A percentile compares a stretch with the other conserved stretches of the same genome.
These are phyloP conservation scores for Caenorhabditis tropicalis DNA, from an alignment of 1,140 invertebrate genomes.

Conservation along the genomic window DNA sequence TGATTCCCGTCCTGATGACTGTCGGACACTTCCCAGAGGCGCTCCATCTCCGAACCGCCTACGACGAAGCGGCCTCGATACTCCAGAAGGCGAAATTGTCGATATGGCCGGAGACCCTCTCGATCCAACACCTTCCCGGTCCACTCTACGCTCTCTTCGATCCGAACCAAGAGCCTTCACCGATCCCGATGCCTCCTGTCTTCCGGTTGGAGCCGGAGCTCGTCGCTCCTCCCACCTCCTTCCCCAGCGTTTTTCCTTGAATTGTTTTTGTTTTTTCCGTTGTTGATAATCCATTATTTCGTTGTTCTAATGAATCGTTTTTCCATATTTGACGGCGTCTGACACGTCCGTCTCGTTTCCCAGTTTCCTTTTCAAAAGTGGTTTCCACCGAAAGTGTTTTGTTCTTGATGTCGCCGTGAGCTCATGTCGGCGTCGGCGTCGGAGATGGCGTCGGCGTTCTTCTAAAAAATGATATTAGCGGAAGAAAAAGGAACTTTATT, in stretches of 20 bases:
- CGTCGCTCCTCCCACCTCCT: background rate
- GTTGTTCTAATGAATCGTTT: no score
- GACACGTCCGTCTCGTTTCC: no score
- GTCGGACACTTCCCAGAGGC: background rate
- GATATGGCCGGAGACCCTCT: background rate
- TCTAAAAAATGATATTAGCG: no score
- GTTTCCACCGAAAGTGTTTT: no score
- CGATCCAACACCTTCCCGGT: conserved; percentile 6
- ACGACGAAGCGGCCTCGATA: background rate
- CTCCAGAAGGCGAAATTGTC: background rate
- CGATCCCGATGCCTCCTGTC: conserved; percentile 3
- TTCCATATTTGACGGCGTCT: no score
- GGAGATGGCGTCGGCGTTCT: no score
- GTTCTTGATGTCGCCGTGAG: no score
- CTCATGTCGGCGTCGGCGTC: no score
- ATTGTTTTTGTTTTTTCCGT: background rate
- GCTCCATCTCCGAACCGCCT: background rate
- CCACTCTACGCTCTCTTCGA: conserved; percentile 8
- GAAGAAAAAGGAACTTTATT: no score
- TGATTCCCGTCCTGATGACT: background rate
- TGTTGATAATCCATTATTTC: background rate
- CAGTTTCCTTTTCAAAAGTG: no score
- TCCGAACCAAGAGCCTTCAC: conserved; percentile 2
- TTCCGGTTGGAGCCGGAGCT: conserved; percentile 8
- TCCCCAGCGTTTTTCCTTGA: background rate